Evolutionary conservation across 2,113 vertebrate species (phyloP).

Genomic region (Vulpes lagopus): DNA sequence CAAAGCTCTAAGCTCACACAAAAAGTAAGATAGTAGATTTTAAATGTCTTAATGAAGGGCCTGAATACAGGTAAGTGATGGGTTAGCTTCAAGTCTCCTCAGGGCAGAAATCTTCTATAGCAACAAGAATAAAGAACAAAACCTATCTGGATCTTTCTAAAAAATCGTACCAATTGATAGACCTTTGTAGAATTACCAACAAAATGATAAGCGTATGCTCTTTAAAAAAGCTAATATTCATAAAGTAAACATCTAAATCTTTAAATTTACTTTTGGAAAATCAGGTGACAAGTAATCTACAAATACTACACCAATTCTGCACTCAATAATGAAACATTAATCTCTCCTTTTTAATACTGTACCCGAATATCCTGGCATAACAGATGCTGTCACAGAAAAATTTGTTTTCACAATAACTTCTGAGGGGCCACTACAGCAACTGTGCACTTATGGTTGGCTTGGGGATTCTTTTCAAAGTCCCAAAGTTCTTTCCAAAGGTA

Average conservation of each 20-base stretch:
- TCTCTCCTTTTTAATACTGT: background rate
- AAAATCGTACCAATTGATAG: background rate
- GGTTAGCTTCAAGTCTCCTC: background rate
- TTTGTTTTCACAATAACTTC: background rate
- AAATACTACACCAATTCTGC: conserved; percentile 8
- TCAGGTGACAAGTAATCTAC: conserved; percentile 5
- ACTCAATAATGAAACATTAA: conserved; percentile 23
- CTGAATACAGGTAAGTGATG: background rate
- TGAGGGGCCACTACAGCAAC: background rate
- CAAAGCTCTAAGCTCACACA: background rate
- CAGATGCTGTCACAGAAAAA: background rate
- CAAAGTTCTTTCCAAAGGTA: background rate
- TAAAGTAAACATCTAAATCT: background rate
- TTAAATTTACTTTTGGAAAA: conserved; percentile 30
- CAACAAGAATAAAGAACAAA: conserved; percentile 36
- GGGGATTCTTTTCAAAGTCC: background rate
- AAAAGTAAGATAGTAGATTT: background rate
- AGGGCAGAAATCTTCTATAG: background rate
- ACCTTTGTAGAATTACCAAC: conserved; percentile 15
- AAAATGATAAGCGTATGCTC: conserved; percentile 24
- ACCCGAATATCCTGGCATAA: background rate
- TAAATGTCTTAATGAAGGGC: conserved; percentile 27
- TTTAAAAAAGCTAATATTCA: conserved; percentile 53
- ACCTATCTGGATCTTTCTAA: background rate
- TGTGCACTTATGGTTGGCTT: background rate